phyloP scores from a whole-genome alignment of 2,113 vertebrate genomes.

The Tragelaphus imberbis region DNA sequence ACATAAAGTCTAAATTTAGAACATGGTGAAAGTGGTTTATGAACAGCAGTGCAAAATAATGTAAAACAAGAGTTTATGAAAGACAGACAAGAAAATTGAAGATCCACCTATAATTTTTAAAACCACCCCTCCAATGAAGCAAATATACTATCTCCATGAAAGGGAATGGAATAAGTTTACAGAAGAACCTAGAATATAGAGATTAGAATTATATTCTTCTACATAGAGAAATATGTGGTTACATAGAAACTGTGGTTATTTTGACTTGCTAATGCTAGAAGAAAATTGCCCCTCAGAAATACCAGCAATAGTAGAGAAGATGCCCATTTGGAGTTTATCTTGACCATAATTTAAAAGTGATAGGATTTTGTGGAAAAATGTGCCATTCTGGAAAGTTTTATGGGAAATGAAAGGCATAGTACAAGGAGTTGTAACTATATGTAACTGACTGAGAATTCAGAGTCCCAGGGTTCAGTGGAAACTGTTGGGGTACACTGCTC shows the following conservation, averaged over 20 bases:
- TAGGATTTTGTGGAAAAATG: not conserved
- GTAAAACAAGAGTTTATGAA: not conserved
- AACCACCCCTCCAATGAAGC: not conserved
- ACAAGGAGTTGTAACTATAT: not conserved
- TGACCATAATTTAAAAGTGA: not conserved
- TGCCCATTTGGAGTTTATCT: not conserved
- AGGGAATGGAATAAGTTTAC: not conserved
- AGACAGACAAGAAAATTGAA: not conserved
- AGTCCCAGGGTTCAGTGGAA: not conserved
- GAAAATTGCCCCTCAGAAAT: not conserved
- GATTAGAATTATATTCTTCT: not conserved
- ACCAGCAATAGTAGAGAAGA: not conserved
- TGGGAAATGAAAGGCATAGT: not conserved
- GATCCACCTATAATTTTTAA: not conserved
- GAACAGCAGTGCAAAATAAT: not conserved
- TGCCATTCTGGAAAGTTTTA: not conserved
- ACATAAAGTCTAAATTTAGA: not conserved
- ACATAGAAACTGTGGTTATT: not conserved
- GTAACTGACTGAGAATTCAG: not conserved
- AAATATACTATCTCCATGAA: not conserved
- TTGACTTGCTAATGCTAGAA: not conserved
- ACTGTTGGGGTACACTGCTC: not conserved
- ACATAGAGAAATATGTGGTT: too few relatives aligned
- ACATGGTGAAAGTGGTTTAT: not conserved
- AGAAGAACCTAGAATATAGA: not conserved